Percentiles rank a stretch among this genome's conserved stretches.
These are phyloP conservation scores for Rhagium mordax DNA, from an alignment of 2,888 invertebrate genomes.

Conservation along the genomic window DNA sequence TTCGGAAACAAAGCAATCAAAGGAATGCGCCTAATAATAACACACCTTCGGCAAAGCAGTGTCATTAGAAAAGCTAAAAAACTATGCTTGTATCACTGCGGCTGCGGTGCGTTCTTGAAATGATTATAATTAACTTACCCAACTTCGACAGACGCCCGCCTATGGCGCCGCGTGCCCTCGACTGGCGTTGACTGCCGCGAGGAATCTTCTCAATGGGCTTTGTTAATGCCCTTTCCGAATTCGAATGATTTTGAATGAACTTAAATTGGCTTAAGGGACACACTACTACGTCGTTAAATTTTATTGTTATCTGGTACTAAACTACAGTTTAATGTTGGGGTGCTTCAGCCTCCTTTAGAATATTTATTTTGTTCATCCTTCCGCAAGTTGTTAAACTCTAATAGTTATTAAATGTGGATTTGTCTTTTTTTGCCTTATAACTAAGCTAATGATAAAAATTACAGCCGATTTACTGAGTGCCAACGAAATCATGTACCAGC, in stretches of 20 bases:
- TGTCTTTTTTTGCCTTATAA: too few relatives aligned
- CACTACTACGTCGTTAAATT: conserved; percentile 58
- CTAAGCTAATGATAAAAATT: too few relatives aligned
- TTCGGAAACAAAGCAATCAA: conserved; percentile 49
- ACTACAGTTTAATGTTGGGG: conserved; percentile 56
- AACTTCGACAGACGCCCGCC: conserved; percentile 66
- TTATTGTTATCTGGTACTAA: conserved; percentile 58
- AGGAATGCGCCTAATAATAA: conserved; percentile 55
- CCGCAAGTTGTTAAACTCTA: not conserved
- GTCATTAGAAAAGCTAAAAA: conserved; percentile 58
- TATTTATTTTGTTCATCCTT: conserved; percentile 2
- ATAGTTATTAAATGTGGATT: not conserved
- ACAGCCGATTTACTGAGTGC: too few relatives aligned
- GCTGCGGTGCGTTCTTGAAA: conserved; percentile 59
- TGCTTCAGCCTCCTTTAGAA: conserved; percentile 16
- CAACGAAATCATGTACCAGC: too few relatives aligned
- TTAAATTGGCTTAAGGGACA: conserved; percentile 59
- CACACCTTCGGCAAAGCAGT: conserved; percentile 53
- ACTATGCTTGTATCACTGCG: conserved; percentile 58
- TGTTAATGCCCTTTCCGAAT: conserved; percentile 52
- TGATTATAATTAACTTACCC: conserved; percentile 66
- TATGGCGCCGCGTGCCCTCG: conserved; percentile 65
- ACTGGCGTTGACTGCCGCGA: conserved; percentile 55
- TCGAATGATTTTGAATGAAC: conserved; percentile 60
- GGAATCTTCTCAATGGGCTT: conserved; percentile 59